A percentile compares a stretch with the other conserved stretches of the same genome.
Conservation (phyloP, 53 echinoderm and acorn worm species). For the Actinopyga echinites region DNA sequence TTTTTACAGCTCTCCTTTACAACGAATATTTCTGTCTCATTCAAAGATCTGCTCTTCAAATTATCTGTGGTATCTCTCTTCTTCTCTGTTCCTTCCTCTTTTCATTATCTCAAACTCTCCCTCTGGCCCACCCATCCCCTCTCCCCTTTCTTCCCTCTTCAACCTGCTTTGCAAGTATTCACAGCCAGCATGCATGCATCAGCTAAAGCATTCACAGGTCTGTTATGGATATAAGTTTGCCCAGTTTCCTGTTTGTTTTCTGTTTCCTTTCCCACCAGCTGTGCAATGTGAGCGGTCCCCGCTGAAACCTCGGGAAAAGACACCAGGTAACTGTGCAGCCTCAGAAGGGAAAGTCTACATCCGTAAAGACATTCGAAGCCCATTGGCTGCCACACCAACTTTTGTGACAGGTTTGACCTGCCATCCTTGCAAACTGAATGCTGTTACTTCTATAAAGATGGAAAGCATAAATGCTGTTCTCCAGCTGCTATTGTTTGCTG, state of each 20-base stretch:
- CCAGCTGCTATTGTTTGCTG: too few relatives aligned
- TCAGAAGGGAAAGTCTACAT: conserved; percentile 99
- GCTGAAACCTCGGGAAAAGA: conserved; percentile 93
- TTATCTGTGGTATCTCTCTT: too few relatives aligned
- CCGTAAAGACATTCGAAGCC: conserved; percentile 96
- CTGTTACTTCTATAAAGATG: not conserved
- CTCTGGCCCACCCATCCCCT: too few relatives aligned
- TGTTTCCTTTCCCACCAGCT: conserved; percentile 81
- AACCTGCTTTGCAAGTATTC: too few relatives aligned
- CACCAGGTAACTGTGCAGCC: conserved; percentile 85
- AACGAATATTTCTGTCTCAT: too few relatives aligned
- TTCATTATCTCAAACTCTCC: too few relatives aligned
- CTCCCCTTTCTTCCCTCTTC: too few relatives aligned
- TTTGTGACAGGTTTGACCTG: conserved; percentile 78
- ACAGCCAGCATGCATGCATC: not conserved
- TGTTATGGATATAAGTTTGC: conserved; percentile 27
- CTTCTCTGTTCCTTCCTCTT: too few relatives aligned
- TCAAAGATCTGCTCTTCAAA: too few relatives aligned
- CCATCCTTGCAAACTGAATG: conserved; percentile 14
- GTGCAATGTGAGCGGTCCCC: conserved; percentile 99
- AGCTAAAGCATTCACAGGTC: not conserved
- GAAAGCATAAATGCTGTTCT: too few relatives aligned
- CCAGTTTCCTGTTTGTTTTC: conserved; percentile 55
- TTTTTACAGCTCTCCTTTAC: too few relatives aligned
- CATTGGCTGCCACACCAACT: conserved; percentile 92